phyloP scores from a whole-genome alignment of 2,797 vertebrate genomes.

The Sebastes matsubarae region DNA sequence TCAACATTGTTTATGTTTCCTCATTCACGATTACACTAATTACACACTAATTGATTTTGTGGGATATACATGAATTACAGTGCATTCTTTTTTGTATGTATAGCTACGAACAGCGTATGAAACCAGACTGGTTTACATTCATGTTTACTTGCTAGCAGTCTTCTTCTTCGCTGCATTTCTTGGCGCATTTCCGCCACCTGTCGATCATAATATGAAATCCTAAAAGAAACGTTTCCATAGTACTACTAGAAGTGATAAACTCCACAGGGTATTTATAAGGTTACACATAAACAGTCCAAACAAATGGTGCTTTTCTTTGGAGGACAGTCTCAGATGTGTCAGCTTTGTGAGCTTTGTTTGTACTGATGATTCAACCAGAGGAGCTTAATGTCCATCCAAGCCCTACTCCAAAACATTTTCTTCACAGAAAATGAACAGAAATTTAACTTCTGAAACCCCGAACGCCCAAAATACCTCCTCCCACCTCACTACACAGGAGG shows the following conservation, averaged over 20 bases:
- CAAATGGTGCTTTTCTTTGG: not conserved
- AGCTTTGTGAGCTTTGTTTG: not conserved
- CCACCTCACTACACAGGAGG: slow-evolving; percentile 34
- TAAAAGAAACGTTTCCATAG: not conserved
- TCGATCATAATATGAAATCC: not conserved
- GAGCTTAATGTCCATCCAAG: not conserved
- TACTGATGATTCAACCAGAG: not conserved
- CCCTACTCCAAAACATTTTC: not conserved
- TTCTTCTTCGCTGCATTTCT: not conserved
- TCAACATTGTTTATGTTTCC: not conserved
- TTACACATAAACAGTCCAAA: not conserved
- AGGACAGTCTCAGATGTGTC: not conserved
- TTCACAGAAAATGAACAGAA: not conserved
- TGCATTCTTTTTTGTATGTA: not conserved
- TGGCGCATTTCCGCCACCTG: not conserved
- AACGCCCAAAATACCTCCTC: slow-evolving; percentile 45
- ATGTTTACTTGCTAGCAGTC: not conserved
- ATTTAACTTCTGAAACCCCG: slow-evolving; percentile 28
- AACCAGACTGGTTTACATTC: not conserved
- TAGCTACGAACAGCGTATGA: not conserved
- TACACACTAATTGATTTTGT: not conserved
- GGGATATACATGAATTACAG: not conserved
- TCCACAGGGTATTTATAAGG: not conserved
- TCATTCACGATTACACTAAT: not conserved
- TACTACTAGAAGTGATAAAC: not conserved